phyloP scores from a whole-genome alignment of 2,113 vertebrate species.

The Eptesicus fuscus region DNA sequence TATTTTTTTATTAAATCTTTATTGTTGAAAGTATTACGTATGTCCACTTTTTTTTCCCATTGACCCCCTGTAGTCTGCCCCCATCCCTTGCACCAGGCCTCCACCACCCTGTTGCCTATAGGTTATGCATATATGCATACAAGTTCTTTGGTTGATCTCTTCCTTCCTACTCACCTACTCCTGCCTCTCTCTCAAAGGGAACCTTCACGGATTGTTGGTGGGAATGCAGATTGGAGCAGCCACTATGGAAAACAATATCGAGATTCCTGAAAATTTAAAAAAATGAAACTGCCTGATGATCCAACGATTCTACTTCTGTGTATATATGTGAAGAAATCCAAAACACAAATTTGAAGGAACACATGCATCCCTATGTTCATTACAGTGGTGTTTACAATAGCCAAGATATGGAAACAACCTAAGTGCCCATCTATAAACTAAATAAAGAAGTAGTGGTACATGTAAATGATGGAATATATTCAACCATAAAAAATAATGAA shows the following conservation, averaged over 20 bases:
- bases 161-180: too few species aligned
- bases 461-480: background rate
- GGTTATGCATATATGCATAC: too few species aligned
- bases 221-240: background rate
- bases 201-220: background rate
- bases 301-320: background rate
- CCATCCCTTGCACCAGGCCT: too few species aligned
- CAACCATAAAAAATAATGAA: background rate
- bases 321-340: background rate
- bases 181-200: background rate
- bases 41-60: too few species aligned
- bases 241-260: background rate
- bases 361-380: too few species aligned
- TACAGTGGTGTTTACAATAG: background rate
- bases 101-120: too few species aligned
- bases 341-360: background rate
- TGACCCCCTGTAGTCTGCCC: too few species aligned
- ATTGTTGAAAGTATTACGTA: too few species aligned
- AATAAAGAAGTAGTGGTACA: background rate
- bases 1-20: too few species aligned
- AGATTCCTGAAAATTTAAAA: background rate
- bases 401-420: background rate
- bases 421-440: background rate
- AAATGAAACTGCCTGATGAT: background rate
- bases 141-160: too few species aligned